phyloP scores from a whole-genome alignment of 2,888 invertebrate species.

The Osedax fenrisi region DNA sequence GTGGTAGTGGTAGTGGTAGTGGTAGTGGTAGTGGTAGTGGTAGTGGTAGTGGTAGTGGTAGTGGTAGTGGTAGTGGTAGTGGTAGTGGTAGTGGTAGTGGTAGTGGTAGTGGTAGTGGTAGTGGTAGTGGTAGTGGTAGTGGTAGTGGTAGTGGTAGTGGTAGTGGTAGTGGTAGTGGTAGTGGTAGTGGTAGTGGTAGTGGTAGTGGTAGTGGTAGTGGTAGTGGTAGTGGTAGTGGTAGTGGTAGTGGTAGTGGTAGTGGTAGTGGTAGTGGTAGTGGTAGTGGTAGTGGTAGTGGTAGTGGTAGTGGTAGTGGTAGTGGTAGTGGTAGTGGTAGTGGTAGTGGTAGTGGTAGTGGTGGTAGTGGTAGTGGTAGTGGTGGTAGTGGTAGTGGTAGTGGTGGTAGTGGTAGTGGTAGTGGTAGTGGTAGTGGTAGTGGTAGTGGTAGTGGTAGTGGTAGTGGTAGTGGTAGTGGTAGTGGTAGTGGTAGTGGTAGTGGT shows the following conservation, averaged over 20 bases:
- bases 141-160: not conserved
- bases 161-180: not conserved
- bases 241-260: not conserved
- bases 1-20: not conserved
- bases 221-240: not conserved
- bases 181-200: not conserved
- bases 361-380: not conserved
- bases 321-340: not conserved
- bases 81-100: too few species aligned
- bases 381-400: not conserved
- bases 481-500: too few species aligned
- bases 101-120: not conserved
- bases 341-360: not conserved
- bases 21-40: not conserved
- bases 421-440: not conserved
- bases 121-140: not conserved
- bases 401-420: not conserved
- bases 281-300: not conserved
- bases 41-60: not conserved
- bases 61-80: not conserved
- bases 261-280: not conserved
- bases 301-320: not conserved
- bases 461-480: too few species aligned
- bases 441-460: not conserved
- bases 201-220: constrained; percentile 2